Conservation (phyloP, 2,888 invertebrate species). For the Oxycera nigricornis region DNA sequence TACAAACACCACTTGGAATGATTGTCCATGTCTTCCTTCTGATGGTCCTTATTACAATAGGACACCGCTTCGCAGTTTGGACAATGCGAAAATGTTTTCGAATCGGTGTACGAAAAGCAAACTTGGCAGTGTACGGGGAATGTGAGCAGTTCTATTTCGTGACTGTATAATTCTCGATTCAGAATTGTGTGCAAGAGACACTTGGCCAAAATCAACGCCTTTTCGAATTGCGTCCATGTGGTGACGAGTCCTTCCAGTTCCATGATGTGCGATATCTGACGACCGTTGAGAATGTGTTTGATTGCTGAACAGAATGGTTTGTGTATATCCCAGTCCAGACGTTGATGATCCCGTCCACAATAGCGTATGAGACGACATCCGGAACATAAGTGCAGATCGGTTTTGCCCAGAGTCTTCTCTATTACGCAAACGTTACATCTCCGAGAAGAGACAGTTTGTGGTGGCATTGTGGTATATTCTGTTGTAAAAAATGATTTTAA, state of each 20-base stretch:
- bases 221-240: conserved; percentile 48
- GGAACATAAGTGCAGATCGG: conserved; percentile 63
- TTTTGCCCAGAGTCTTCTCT: background rate
- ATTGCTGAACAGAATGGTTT: conserved; percentile 65
- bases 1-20: conserved; percentile 52
- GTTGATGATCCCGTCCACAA: conserved; percentile 72
- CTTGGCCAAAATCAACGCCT: conserved; percentile 51
- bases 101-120: conserved; percentile 51
- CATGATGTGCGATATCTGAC: conserved; percentile 51
- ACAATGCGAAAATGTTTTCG: conserved; percentile 15
- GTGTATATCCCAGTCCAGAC: conserved; percentile 70
- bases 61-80: conserved; percentile 45
- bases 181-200: conserved; percentile 49
- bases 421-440: conserved; percentile 42
- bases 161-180: conserved; percentile 48
- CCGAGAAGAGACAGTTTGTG: conserved; percentile 16
- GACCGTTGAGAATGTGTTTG: conserved; percentile 45
- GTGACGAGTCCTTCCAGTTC: conserved; percentile 48
- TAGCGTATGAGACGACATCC: conserved; percentile 70
- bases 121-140: conserved; percentile 53
- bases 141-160: conserved; percentile 54
- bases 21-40: conserved; percentile 42
- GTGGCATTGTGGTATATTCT: background rate
- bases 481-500: no score
- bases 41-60: conserved; percentile 54